Base-by-base conservation (phyloP, 2,888 invertebrate species). In the Andrena minutula region DNA sequence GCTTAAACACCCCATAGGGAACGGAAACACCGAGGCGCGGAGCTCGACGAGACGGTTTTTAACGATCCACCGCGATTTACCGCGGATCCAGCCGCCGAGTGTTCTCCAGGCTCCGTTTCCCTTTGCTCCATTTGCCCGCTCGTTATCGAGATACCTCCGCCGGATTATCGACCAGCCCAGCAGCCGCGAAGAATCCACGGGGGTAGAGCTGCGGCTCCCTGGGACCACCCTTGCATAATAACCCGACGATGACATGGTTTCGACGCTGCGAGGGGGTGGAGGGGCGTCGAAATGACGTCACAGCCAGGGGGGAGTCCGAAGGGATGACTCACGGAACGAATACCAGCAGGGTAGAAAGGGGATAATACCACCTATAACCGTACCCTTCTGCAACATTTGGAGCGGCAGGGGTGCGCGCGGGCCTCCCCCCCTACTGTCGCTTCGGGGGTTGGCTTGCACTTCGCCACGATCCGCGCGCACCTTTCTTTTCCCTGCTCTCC, bases 251-350 rank as follows among this genome's bases (percentile, higher is more conserved):
- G 87, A 87, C 86, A 87, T 82, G 89, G 64, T 88, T 90, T 86
- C 83, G 81, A 60, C 56, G 68, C 12, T 61, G 49, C 35, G 41
- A 16, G 16, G n/a, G 47, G 63, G 63, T 47, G 47, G 74, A 82
- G 80, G 77, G 41, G n/a, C 32, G 61, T 35, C 41, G 60, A 83
- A 84, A 75, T 91, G 90, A 90, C 90, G 89, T 89, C 88, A 90
- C 80, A 66, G 16, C 41, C 5, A 3, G 12, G 12, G 56, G 30
- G 78, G 81, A 77, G 75, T 28, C 75, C 77, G 75, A 76, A 58
- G 79, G 84, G 84, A 87, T 91, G 90, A 91, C 90, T 91, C 91
- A 91, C 72, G 80, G n/a, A 23, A 61, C 56, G 84, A 78, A 84
- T 83, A 77, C 71, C 75, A 66, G 66, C 75, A 56, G 71, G 73